Evolutionary conservation across 2,113 vertebrate genomes (phyloP).

Genomic region (Haemorhous mexicanus): DNA sequence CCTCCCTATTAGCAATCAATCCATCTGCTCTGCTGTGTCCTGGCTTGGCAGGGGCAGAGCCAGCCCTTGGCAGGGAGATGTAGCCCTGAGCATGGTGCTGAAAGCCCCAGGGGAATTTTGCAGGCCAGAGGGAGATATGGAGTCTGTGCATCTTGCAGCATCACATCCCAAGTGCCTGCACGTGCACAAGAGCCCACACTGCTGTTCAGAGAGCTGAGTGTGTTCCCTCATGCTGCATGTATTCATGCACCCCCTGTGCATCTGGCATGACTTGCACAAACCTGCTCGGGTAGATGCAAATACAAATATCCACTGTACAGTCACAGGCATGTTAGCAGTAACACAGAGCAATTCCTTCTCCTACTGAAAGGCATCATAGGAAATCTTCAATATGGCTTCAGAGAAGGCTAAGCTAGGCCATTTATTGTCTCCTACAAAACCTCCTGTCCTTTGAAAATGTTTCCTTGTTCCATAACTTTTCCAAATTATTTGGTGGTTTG

Average conservation of each 20-base stretch:
- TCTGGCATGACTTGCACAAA: neutral
- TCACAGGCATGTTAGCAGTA: neutral
- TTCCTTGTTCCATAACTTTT: neutral
- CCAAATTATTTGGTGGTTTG: neutral
- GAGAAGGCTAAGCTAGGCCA: neutral
- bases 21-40: neutral
- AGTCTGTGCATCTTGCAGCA: neutral
- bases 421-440: neutral
- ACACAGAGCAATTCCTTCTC: neutral
- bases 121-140: accelerated
- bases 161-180: neutral
- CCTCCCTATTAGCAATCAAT: neutral
- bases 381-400: neutral
- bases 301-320: neutral
- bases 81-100: neutral
- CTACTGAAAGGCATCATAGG: neutral
- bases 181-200: accelerated
- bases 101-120: neutral
- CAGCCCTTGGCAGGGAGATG: neutral
- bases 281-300: neutral
- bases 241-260: neutral
- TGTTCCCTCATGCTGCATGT: neutral
- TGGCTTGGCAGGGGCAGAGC: neutral
- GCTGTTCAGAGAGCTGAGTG: neutral
- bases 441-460: neutral